Percentiles rank a stretch among this genome's conserved stretches.
Evolutionary conservation across 2,113 vertebrate species (phyloP).

Genomic region (rat (Rattus norvegicus)): DNA sequence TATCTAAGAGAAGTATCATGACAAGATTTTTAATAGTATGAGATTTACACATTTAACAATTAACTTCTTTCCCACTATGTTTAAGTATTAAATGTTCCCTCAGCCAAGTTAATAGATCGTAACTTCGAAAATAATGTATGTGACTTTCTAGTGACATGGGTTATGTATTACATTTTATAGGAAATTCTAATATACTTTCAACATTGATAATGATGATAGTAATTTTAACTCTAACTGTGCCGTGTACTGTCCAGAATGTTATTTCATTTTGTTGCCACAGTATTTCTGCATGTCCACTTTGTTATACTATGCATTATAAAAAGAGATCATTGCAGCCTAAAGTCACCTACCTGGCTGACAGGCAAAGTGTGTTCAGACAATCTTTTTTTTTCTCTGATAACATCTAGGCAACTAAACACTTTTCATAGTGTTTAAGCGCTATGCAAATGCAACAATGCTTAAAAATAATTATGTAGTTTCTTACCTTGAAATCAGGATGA

Average conservation of each 20-base stretch:
- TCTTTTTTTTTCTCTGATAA: background rate
- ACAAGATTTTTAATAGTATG: background rate
- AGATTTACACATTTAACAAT: constrained; percentile 7
- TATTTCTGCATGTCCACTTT: background rate
- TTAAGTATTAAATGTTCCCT: constrained; percentile 20
- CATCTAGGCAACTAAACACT: background rate
- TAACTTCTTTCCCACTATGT: background rate
- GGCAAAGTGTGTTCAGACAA: background rate
- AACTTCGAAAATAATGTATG: background rate
- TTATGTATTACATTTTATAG: background rate
- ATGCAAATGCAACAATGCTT: background rate
- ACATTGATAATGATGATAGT: background rate
- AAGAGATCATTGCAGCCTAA: background rate
- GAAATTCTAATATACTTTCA: constrained; percentile 14
- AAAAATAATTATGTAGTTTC: background rate
- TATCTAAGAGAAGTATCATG: background rate
- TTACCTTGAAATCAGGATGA: background rate
- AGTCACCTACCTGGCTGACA: background rate
- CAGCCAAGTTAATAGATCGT: background rate
- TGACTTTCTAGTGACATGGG: background rate
- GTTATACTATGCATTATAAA: background rate
- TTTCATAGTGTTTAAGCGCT: background rate
- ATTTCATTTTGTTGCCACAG: background rate
- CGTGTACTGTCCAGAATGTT: background rate
- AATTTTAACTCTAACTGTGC: background rate